Evolutionary conservation across 2,113 vertebrate genomes (phyloP), one percentile per base, ranked within the genome.

Genomic region (Recurvirostra avosetta): DNA sequence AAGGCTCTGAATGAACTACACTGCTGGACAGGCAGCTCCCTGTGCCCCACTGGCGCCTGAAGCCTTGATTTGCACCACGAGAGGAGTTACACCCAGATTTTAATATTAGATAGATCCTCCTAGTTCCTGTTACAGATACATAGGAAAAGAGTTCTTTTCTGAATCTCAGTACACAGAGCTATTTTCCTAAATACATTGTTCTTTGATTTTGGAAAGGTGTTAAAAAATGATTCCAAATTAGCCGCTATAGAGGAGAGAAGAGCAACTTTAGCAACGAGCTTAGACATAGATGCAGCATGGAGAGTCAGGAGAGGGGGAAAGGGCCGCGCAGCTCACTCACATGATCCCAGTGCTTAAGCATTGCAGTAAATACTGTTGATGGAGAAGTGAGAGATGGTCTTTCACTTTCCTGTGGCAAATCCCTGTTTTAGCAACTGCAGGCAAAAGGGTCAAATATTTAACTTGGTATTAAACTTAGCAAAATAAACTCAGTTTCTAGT

Each of bases 401-500:
- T 86, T 59, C 65, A 19, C 76, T 87, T 74, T 71, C 41, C 88
- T 32, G 55, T 27, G 47, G 73, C 72, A 95, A 94, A 95, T 81
- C 79, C 76, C 68, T 81, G 65, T 78, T 96, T 90, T 71, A 94
- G 82, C 82, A 96, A 83, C 75, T 86, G 77, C 38, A 90, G 63
- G 79, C 82, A 94, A 92, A 95, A 73, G 59, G 78, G 63, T 94
- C 45, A 95, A 96, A 95, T 88, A 93, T 80, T 90, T 94, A 83
- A 94, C 78, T 80, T 67, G 78, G 66, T 88, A 65, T 82, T 93
- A 75, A 88, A 92, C 56, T 81, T 78, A 71, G 56, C 47, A 93
- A 90, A 92, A 94, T 83, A 95, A 96, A 94, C 40, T 13, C 81
- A 30, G 27, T 68, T 79, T 86, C 74, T 79, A 66, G 43, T 0